A percentile compares a stretch with the other conserved stretches of the same genome.
These are phyloP conservation scores for Menura novaehollandiae DNA, from an alignment of 2,113 vertebrate species.

Conservation along the genomic window DNA sequence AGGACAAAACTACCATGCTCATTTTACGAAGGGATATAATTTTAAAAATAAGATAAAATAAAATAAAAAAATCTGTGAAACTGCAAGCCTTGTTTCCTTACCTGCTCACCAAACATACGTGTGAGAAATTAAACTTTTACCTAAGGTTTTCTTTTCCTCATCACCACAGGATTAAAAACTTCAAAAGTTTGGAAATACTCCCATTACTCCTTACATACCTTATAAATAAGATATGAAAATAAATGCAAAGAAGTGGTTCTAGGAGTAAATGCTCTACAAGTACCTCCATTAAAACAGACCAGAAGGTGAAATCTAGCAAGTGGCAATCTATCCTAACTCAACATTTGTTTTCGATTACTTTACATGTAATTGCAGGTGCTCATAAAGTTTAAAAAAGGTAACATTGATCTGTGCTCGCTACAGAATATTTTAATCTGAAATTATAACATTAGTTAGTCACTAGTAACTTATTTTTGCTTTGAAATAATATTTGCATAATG, in stretches of 20 bases:
- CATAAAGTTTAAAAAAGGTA: not conserved
- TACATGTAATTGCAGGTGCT: not conserved
- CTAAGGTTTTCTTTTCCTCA: not conserved
- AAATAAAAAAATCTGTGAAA: not conserved
- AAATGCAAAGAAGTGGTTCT: not conserved
- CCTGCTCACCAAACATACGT: rapidly evolving
- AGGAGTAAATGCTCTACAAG: not conserved
- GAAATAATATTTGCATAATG: not conserved
- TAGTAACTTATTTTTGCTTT: not conserved
- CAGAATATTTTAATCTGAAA: not conserved
- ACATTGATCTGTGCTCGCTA: not conserved
- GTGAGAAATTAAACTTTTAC: not conserved
- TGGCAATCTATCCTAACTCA: not conserved
- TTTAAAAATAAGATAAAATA: not conserved
- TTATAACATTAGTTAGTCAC: not conserved
- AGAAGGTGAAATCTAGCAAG: not conserved
- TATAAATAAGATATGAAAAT: conserved; percentile 1
- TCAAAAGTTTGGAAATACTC: not conserved
- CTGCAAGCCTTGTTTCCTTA: not conserved
- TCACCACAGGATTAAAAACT: not conserved
- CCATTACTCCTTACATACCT: not conserved
- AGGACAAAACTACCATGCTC: not conserved
- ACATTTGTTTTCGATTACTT: not conserved
- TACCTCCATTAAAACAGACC: not conserved
- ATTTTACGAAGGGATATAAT: not conserved